Percentiles rank a stretch among this genome's conserved stretches.
phyloP scores from a whole-genome alignment of 2,888 invertebrate species.

The Cephus spinipes region DNA sequence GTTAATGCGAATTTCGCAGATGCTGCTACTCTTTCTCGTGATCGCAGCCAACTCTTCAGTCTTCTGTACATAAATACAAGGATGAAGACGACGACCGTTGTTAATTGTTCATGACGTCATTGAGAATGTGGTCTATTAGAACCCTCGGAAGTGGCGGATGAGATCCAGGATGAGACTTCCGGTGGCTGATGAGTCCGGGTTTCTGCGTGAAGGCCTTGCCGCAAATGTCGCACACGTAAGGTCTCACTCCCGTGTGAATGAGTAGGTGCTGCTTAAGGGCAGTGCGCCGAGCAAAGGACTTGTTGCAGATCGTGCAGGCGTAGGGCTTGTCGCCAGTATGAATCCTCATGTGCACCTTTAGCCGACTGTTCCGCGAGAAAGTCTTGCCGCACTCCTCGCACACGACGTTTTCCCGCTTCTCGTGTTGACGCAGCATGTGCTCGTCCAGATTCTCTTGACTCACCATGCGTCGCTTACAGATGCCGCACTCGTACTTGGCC shows the following conservation, averaged over 20 bases:
- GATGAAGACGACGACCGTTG: too few relatives aligned
- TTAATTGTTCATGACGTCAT: slow-evolving; percentile 52
- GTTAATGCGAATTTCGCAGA: too few relatives aligned
- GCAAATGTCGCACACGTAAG: slow-evolving; percentile 62
- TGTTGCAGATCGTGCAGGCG: slow-evolving; percentile 55
- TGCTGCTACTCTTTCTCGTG: too few relatives aligned
- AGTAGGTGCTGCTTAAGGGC: slow-evolving; percentile 60
- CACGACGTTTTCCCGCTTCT: slow-evolving; percentile 57
- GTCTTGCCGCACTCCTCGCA: slow-evolving; percentile 65
- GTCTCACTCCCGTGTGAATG: slow-evolving; percentile 60
- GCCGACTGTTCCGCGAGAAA: slow-evolving; percentile 56
- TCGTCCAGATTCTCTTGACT: slow-evolving; percentile 66
- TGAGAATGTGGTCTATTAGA: slow-evolving; percentile 59
- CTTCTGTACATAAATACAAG: too few relatives aligned
- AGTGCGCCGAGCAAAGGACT: slow-evolving; percentile 57
- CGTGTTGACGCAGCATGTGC: slow-evolving; percentile 60
- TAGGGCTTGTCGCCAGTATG: slow-evolving; percentile 62
- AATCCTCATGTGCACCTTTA: slow-evolving; percentile 62
- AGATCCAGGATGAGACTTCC: slow-evolving; percentile 61
- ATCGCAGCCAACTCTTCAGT: too few relatives aligned
- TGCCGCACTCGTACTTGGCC: slow-evolving; percentile 60
- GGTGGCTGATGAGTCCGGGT: slow-evolving; percentile 61
- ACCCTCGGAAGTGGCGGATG: slow-evolving; percentile 61
- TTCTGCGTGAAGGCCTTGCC: slow-evolving; percentile 63
- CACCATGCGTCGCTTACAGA: slow-evolving; percentile 64